Conservation (phyloP, 92 coral and sea anemone genomes). For the Montipora capitata region DNA sequence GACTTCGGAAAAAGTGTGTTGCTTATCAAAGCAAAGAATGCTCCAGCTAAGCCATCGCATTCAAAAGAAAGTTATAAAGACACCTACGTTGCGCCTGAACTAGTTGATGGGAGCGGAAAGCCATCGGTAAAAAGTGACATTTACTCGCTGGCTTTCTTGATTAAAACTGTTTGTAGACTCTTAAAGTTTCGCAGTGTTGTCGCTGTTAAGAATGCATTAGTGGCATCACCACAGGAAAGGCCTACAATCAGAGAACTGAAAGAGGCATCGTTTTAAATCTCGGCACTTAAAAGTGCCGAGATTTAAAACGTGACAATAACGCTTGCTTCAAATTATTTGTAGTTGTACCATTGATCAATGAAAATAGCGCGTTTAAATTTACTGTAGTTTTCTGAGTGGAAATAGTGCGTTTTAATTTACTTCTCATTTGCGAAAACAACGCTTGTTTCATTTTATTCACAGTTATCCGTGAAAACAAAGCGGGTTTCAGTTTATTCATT, state of each 20-base stretch:
- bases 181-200: constrained; percentile 20
- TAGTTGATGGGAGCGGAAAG: constrained; percentile 43
- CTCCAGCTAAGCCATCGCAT: constrained; percentile 11
- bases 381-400: no score
- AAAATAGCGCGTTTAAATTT: no score
- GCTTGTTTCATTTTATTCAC: no score
- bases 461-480: no score
- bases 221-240: neutral
- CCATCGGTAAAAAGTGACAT: constrained; percentile 41
- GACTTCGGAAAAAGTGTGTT: constrained; percentile 44
- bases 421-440: no score
- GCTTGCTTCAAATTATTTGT: no score
- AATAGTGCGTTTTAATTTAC: no score
- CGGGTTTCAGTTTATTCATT: no score
- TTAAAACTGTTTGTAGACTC: constrained; percentile 10
- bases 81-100: constrained; percentile 44
- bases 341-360: no score
- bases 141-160: constrained; percentile 40
- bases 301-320: no score
- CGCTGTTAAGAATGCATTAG: neutral
- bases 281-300: neutral
- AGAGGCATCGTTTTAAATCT: no score
- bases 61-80: constrained; percentile 18
- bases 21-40: constrained; percentile 20
- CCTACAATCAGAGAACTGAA: neutral